phyloP scores from a whole-genome alignment of 1,140 invertebrate genomes.

The Penaeus indicus region DNA sequence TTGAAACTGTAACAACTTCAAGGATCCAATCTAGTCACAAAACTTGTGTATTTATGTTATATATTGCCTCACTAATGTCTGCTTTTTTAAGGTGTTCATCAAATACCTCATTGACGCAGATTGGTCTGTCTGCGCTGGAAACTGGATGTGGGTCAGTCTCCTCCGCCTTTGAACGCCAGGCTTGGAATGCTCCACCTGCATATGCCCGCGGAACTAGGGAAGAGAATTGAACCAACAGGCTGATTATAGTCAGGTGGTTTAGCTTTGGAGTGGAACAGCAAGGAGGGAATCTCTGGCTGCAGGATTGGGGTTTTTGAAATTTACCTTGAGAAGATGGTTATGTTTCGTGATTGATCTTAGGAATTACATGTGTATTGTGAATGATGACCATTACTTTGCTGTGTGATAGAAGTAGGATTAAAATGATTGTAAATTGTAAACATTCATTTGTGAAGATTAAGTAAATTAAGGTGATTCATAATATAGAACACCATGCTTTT shows the following conservation, averaged over 20 bases:
- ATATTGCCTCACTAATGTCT: too few species aligned
- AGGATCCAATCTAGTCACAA: too few species aligned
- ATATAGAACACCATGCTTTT: conserved; percentile 6
- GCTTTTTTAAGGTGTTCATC: conserved; percentile 69
- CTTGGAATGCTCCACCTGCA: conserved; percentile 77
- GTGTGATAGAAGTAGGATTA: too few species aligned
- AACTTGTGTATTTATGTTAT: too few species aligned
- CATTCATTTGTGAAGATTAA: too few species aligned
- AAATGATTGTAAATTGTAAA: too few species aligned
- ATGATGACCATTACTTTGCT: too few species aligned
- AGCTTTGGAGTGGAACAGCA: background rate
- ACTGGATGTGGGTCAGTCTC: conserved; percentile 87
- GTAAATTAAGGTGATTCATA: too few species aligned
- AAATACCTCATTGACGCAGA: conserved; percentile 80
- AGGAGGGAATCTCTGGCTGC: background rate
- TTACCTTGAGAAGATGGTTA: background rate
- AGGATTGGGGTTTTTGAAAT: background rate
- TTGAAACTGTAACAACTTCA: too few species aligned
- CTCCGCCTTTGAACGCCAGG: conserved; percentile 79
- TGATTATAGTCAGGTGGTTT: conserved; percentile 76
- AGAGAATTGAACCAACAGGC: conserved; percentile 80
- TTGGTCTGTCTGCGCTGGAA: conserved; percentile 82
- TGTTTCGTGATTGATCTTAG: too few species aligned
- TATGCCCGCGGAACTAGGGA: conserved; percentile 79
- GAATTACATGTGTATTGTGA: too few species aligned